Evolutionary conservation across 2,888 invertebrate species (phyloP).

Genomic region (Eristalis intricaria): DNA sequence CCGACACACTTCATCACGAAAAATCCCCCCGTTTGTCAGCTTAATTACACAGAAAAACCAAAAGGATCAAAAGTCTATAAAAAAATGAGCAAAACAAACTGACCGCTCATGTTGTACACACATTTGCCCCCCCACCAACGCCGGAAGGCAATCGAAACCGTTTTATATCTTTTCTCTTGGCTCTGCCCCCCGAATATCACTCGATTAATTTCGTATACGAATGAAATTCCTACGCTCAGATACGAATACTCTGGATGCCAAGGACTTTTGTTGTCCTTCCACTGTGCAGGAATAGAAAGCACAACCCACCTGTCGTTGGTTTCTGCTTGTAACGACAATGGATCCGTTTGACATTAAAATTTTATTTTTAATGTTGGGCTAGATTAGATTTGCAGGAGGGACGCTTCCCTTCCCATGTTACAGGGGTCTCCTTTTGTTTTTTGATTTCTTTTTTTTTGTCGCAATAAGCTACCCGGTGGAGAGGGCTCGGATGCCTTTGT

Average conservation of each 20-base stretch:
- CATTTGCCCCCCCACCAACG: neutral
- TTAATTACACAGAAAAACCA: neutral
- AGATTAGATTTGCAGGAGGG: neutral
- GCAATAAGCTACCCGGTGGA: neutral
- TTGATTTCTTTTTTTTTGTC: no score
- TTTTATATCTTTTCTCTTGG: neutral
- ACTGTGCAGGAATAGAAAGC: neutral
- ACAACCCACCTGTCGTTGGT: neutral
- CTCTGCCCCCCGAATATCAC: neutral
- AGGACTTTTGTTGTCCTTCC: neutral
- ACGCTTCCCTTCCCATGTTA: neutral
- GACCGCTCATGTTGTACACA: neutral
- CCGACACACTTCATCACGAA: neutral
- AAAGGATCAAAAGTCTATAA: neutral
- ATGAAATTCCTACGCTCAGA: neutral
- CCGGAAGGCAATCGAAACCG: neutral
- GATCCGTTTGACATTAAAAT: slow-evolving; percentile 22
- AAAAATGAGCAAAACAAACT: neutral
- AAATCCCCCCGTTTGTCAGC: neutral
- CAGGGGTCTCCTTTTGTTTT: neutral
- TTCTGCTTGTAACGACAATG: neutral
- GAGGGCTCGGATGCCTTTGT: neutral
- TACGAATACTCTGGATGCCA: neutral
- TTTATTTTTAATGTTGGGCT: slow-evolving; percentile 1
- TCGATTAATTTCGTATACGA: neutral